Evolutionary conservation across 1,140 invertebrate species (phyloP), one percentile per base, ranked within the genome.

Genomic region (Drosophila kanapiae): DNA sequence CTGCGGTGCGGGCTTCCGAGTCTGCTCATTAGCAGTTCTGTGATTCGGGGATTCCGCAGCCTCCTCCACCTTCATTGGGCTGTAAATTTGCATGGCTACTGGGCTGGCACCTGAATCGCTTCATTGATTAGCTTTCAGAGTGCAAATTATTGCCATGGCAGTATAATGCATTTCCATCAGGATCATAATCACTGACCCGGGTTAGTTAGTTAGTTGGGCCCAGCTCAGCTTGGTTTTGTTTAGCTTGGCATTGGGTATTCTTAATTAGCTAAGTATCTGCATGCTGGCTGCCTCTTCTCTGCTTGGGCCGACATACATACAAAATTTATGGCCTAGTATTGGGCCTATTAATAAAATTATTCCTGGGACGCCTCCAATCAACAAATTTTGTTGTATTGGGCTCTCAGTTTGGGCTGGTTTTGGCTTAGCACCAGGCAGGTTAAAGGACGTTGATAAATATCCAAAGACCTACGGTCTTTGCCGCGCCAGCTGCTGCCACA

Each of bases 211-310:
- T 13, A 27, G 33, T 54, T 54, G 51, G 33, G 16, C 16, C 11
- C 31, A 53, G 33, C 51, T 60, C 16, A 6, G 31, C 29, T 33
- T 23, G 31, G 33, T 14, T 43, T 63, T 9, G 48, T 40, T 35
- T 33, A 18, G 51, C 61, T 16, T 43, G 10, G 54, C n/a, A 13
- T 40, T 38, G 35, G 37, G 67, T 77, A 60, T 45, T 85, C 67
- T 78, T 64, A 83, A 84, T 84, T 84, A 85, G 77, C 81, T 75
- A 85, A 80, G 57, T 77, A 69, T 70, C n/a, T 64, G 42, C 59
- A 58, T 49, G 23, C 31, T n/a, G 40, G 23, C 43, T 38, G 35
- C 45, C 56, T 59, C 49, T 37, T 5, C 16, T 23, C 51, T 31
- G 2, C 59, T 76, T 48, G 42, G 49, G 16, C 27, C 38, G 27